Evolutionary conservation across 2,888 invertebrate species (phyloP), one percentile per base, ranked within the genome.

Genomic region (Drosophila nigricruria): DNA sequence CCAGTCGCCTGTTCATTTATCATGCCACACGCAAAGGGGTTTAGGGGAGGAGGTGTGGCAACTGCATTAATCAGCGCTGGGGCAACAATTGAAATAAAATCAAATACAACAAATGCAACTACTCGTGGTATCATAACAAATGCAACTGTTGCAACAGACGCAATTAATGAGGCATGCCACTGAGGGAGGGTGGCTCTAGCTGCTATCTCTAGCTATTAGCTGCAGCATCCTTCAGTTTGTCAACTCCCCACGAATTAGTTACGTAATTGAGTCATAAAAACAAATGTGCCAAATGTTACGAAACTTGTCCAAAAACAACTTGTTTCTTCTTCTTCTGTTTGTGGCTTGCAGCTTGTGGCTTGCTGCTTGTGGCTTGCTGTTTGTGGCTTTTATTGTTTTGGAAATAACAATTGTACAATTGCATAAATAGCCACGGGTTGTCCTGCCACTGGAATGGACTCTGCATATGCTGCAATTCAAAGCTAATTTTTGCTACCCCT

Each of bases 261-360:
- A 82, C 85, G 79, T 91, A 91, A 92, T 92, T 92, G 92, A 84
- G 88, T 91, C 83, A 91, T 92, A 92, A 92, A 92, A 91, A 87
- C 92, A 91, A 91, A 92, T 92, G 92, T 92, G 91, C 92, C 91
- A 91, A 90, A 90, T 91, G 90, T 66, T 88, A 82, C 47, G 50
- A 88, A 84, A 86, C 62, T 70, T 70, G 62, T 59, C 43, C 57
- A 47, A 10, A 16, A 49, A 62, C 38, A 66, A 75, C 54, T 66
- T 73, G 57, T 30, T n/a, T 54, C 27, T 30, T 27, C 27, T 25
- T 6, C 30, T 12, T 18, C 14, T 9, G 20, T 9, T 34, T 38
- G 53, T 23, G 23, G 36, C 16, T n/a, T 25, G 23, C n/a, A 16
- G 43, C 25, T 36, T 52, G 49, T 9, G 8, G n/a, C 18, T 50